phyloP scores from a whole-genome alignment of 2,797 vertebrate species.

The Microctenopoma steveboyesi region DNA sequence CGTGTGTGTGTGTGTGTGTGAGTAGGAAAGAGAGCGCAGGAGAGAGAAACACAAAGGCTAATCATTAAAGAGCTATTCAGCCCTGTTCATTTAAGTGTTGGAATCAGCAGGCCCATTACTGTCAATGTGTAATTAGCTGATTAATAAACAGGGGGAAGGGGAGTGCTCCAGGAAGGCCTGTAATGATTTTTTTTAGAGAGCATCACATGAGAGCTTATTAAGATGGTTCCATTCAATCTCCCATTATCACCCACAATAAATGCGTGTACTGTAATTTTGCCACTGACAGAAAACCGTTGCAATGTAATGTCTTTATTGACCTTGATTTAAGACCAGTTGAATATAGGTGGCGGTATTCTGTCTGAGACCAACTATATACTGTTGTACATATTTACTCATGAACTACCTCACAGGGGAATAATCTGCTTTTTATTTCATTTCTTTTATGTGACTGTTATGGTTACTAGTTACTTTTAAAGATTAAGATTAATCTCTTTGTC shows the following conservation, averaged over 20 bases:
- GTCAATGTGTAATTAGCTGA: constrained; percentile 90
- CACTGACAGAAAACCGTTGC: constrained; percentile 66
- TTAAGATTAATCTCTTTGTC: too few species aligned
- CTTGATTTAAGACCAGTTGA: constrained; percentile 68
- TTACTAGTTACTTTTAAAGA: neutral
- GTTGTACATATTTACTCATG: neutral
- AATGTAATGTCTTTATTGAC: constrained; percentile 66
- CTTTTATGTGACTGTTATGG: neutral
- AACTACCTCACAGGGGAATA: too few species aligned
- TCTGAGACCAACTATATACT: neutral
- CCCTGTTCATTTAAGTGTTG: constrained; percentile 86
- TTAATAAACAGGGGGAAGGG: constrained; percentile 85
- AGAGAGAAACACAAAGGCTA: constrained; percentile 81
- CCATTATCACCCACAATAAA: constrained; percentile 78
- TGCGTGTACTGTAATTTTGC: constrained; percentile 69
- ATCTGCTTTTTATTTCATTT: too few species aligned
- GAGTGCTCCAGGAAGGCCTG: constrained; percentile 78
- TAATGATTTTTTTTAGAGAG: constrained; percentile 86
- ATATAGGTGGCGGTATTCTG: constrained; percentile 34
- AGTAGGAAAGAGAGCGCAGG: constrained; percentile 3
- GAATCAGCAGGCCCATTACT: constrained; percentile 88
- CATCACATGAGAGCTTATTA: constrained; percentile 84
- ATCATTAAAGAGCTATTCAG: constrained; percentile 87
- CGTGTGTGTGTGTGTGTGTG: constrained; percentile 8
- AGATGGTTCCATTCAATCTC: constrained; percentile 79